A percentile compares a stretch with the other conserved stretches of the same genome.
These are phyloP conservation scores for Zosterops lateralis DNA, from an alignment of 2,113 vertebrate species.

Conservation along the genomic window DNA sequence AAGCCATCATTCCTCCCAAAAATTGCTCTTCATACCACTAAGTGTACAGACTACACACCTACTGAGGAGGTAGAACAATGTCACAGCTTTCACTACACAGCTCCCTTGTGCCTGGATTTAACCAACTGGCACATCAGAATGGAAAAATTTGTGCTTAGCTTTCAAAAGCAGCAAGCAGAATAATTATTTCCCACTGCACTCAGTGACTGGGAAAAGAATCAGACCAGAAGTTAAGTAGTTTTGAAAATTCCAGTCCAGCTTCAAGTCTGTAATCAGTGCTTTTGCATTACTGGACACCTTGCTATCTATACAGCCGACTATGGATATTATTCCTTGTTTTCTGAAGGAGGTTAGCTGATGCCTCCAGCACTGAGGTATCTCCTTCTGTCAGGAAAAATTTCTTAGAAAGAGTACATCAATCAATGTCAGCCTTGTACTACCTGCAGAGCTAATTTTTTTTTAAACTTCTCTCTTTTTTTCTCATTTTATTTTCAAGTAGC, in stretches of 20 bases:
- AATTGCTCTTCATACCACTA: background rate
- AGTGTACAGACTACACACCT: background rate
- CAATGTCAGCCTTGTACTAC: background rate
- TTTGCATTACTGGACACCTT: background rate
- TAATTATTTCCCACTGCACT: background rate
- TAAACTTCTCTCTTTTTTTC: background rate
- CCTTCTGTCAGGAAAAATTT: slow-evolving; percentile 3
- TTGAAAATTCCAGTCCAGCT: slow-evolving; percentile 9
- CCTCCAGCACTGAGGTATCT: background rate
- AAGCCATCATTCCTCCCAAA: background rate
- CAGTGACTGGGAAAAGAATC: background rate
- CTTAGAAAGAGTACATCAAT: slow-evolving; percentile 3
- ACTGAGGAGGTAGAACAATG: background rate
- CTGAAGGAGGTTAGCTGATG: background rate
- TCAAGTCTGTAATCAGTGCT: background rate
- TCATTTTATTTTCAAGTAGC: background rate
- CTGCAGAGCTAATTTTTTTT: background rate
- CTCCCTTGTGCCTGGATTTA: slow-evolving; percentile 7
- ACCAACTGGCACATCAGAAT: background rate
- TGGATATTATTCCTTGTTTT: background rate
- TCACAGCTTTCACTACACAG: background rate
- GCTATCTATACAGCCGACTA: background rate
- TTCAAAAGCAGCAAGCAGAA: slow-evolving; percentile 30
- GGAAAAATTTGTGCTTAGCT: background rate
- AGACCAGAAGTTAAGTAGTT: background rate